Percentiles rank a stretch among this genome's conserved stretches.
These are phyloP conservation scores for Lophura nycthemera DNA, from an alignment of 2,113 vertebrate genomes.

Conservation along the genomic window DNA sequence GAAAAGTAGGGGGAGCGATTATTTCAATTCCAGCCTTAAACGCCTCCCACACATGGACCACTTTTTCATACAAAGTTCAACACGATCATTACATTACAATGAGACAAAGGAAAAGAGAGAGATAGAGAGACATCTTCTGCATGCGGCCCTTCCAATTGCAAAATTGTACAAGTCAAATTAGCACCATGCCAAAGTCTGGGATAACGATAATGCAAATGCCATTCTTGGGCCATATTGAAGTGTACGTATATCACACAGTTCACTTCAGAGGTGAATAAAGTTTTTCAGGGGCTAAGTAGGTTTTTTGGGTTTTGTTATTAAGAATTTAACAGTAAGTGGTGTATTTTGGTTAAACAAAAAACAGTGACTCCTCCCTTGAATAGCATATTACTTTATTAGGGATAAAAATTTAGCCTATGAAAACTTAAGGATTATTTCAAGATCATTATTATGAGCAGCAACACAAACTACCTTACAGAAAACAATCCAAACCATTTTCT, in stretches of 20 bases:
- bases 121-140: background rate
- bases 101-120: background rate
- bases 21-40: background rate
- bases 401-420: rapidly evolving
- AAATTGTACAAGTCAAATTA: background rate
- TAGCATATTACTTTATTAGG: background rate
- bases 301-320: background rate
- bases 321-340: background rate
- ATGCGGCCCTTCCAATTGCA: background rate
- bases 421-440: background rate
- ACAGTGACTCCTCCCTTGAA: background rate
- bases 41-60: background rate
- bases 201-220: background rate
- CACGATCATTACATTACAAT: background rate
- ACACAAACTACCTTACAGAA: background rate
- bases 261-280: background rate
- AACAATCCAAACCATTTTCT: background rate
- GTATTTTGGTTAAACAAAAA: background rate
- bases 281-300: background rate
- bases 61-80: rapidly evolving
- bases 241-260: rapidly evolving
- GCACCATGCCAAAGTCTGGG: rapidly evolving
- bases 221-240: background rate
- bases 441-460: background rate
- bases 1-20: background rate